Conservation (phyloP, 2,113 vertebrate species). For the Cochlearius cochlearius region DNA sequence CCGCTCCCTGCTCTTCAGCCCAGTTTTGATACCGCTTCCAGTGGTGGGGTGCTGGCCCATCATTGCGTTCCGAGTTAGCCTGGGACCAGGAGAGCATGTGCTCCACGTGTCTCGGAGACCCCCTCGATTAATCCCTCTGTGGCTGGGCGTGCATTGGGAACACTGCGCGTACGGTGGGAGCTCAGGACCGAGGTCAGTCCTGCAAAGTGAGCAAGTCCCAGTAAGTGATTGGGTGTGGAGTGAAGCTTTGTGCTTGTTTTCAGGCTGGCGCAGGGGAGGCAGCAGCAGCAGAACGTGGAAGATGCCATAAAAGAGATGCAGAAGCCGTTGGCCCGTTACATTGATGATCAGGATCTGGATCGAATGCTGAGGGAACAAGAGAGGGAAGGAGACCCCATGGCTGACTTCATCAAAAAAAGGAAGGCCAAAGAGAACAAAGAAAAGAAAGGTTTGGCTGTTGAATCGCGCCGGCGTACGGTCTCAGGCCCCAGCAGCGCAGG, state of each 20-base stretch:
- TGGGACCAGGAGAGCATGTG: rapidly evolving
- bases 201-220: rapidly evolving
- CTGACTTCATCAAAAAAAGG: constrained; percentile 85
- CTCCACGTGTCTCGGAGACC: rapidly evolving
- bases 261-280: constrained; percentile 87
- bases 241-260: not conserved
- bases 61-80: not conserved
- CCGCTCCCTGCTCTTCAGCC: not conserved
- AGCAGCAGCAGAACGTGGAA: constrained; percentile 88
- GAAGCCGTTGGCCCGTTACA: constrained; percentile 90
- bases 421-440: constrained; percentile 81
- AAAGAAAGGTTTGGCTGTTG: constrained; percentile 72
- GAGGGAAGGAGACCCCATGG: constrained; percentile 96
- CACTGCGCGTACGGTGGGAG: rapidly evolving
- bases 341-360: constrained; percentile 91
- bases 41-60: rapidly evolving
- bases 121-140: rapidly evolving
- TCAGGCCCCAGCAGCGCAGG: not conserved
- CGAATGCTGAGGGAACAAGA: constrained; percentile 90
- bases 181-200: rapidly evolving
- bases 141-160: rapidly evolving
- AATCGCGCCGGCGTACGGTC: rapidly evolving
- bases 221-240: rapidly evolving
- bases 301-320: constrained; percentile 88
- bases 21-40: rapidly evolving